A percentile compares a stretch with the other conserved stretches of the same genome.
These are phyloP conservation scores for Gymnocypris eckloni DNA, from an alignment of 2,797 vertebrate species.

Conservation along the genomic window DNA sequence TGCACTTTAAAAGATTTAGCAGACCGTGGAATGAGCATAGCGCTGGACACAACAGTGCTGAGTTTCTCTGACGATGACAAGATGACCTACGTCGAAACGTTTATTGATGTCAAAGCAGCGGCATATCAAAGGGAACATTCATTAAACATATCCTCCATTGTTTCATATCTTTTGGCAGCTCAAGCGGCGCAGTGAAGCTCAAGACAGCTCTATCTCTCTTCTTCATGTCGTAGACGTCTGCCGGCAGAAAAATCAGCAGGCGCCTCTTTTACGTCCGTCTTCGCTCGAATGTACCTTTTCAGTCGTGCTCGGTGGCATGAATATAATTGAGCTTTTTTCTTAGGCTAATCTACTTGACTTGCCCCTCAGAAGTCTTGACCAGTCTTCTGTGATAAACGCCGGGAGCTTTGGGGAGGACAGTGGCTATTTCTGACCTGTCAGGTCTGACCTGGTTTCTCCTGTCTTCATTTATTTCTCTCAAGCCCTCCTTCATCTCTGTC, in stretches of 20 bases:
- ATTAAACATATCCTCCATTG: conserved; percentile 45
- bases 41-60: conserved; percentile 43
- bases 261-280: conserved; percentile 39
- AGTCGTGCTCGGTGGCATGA: background rate
- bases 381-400: conserved; percentile 51
- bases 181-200: background rate
- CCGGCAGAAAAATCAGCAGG: conserved; percentile 47
- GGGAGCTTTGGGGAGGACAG: conserved; percentile 58
- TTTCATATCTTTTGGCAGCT: conserved; percentile 39
- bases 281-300: conserved; percentile 10
- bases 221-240: conserved; percentile 43
- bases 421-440: conserved; percentile 62
- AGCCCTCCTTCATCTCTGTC: conserved; percentile 60
- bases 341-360: conserved; percentile 51
- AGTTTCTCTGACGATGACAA: conserved; percentile 17
- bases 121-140: conserved; percentile 39
- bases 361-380: conserved; percentile 44
- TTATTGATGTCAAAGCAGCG: conserved; percentile 58
- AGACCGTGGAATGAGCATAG: conserved; percentile 30
- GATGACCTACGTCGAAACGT: conserved; percentile 48
- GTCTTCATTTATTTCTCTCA: conserved; percentile 64
- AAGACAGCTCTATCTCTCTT: conserved; percentile 49
- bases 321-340: conserved; percentile 21
- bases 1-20: conserved; percentile 51
- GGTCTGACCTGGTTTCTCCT: conserved; percentile 64